Evolutionary conservation across 1,140 invertebrate species (phyloP), one percentile per base, ranked within the genome.

Genomic region (Hycleus phaleratus): DNA sequence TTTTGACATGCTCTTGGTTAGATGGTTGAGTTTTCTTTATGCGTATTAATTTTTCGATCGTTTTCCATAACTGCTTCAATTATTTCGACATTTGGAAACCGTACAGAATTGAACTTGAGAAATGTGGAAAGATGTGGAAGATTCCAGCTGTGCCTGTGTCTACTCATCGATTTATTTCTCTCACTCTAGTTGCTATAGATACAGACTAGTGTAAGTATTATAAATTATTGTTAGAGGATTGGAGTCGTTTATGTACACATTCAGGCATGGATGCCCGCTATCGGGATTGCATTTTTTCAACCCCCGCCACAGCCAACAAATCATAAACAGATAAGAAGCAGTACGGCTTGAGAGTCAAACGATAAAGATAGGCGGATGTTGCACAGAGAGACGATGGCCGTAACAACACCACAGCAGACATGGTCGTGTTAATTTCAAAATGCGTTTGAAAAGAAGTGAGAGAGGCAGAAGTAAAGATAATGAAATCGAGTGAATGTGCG

Each of bases 291-390:
- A 53, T 53, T 53, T 53, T 53, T 53, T 53, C 51, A 53, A 26
- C 51, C 51, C 51, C 51, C 38, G 40, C 51, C 3, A 32, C 42
- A 50, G 54, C 46, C 54, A 56, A 56, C 54, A 56, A 56, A 56
- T 56, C 54, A 56, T 56, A 56, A 56, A 56, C 54, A 56, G 54
- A 56, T 56, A 56, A 56, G 54, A 40, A 32, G 32, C 4, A 32
- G 32, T 7, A 45, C 42, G 45, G 51, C 26, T 40, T 26, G 25
- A 11, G 51, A n/a, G 42, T 53, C 51, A 44, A 44, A 40, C 51
- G 51, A 53, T 53, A 53, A 53, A 53, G 51, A 53, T 53, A 53
- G 50, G 43, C 50, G 18, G 18, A 18, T 18, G 18, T 18, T 18
- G 18, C 32, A 7, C 32, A 32, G 32, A 32, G 32, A 32, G 7